phyloP scores from a whole-genome alignment of 1,140 invertebrate genomes.

The Drosophila orena region DNA sequence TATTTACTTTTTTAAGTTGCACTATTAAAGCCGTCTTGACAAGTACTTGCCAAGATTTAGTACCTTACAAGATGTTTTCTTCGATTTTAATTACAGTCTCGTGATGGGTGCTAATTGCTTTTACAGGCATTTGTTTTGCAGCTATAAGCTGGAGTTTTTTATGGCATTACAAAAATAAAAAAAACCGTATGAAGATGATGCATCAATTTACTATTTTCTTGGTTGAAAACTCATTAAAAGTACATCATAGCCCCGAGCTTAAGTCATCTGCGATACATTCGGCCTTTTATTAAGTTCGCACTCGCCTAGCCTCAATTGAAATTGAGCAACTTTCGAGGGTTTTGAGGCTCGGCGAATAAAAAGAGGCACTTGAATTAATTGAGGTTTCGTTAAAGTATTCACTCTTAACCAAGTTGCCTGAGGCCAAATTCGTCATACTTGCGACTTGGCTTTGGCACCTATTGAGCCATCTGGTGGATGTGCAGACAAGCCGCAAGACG shows the following conservation, averaged over 20 bases:
- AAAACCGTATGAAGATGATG: conserved; percentile 53
- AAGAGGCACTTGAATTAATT: conserved; percentile 34
- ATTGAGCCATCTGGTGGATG: conserved; percentile 19
- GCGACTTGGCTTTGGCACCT: conserved; percentile 9
- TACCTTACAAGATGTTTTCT: background rate
- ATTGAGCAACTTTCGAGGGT: conserved; percentile 27
- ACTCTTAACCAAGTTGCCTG: conserved; percentile 11
- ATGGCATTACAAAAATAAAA: conserved; percentile 1
- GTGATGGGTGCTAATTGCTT: conserved; percentile 22
- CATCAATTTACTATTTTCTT: conserved; percentile 40
- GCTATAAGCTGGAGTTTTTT: conserved; percentile 1
- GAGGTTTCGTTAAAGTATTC: conserved; percentile 22
- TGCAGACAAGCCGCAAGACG: conserved; percentile 12
- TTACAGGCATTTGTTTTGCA: conserved; percentile 3
- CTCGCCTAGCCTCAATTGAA: conserved; percentile 20
- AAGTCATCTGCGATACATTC: conserved; percentile 26
- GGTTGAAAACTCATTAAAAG: conserved; percentile 47
- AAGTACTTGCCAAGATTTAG: too few species aligned
- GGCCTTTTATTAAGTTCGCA: conserved; percentile 40
- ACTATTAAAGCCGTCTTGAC: background rate
- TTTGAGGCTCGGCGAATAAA: conserved; percentile 19
- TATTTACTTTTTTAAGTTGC: too few species aligned
- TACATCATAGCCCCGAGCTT: conserved; percentile 17
- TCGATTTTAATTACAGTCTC: conserved; percentile 11
- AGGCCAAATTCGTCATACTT: conserved; percentile 35